These are phyloP conservation scores for Petroica traversi DNA, from an alignment of 2,113 vertebrate genomes.

Conservation along the genomic window DNA sequence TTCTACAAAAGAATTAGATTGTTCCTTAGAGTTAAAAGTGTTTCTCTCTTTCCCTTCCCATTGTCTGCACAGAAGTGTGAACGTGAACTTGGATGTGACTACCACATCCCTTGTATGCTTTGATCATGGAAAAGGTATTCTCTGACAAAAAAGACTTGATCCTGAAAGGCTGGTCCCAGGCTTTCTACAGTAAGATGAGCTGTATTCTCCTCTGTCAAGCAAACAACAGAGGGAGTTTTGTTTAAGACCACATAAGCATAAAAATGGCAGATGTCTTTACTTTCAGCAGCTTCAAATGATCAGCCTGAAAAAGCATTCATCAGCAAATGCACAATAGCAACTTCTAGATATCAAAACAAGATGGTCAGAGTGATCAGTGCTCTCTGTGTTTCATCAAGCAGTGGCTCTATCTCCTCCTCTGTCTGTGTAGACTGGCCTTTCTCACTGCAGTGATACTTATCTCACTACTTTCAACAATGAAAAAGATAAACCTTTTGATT, in stretches of 20 bases:
- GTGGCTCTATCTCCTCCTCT: conserved; percentile 56
- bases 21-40: not conserved
- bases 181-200: conserved; percentile 75
- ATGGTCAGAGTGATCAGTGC: conserved; percentile 68
- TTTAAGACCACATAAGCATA: conserved; percentile 74
- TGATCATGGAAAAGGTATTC: conserved; percentile 83
- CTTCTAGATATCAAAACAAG: conserved; percentile 75
- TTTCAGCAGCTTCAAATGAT: conserved; percentile 68
- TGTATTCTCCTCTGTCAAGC: conserved; percentile 77
- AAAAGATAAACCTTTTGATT: conserved; percentile 67
- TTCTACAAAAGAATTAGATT: not conserved
- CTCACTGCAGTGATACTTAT: conserved; percentile 60
- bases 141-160: conserved; percentile 67
- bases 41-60: not conserved
- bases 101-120: conserved; percentile 75
- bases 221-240: conserved; percentile 84
- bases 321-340: conserved; percentile 65
- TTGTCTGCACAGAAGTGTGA: not conserved
- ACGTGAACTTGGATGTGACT: conserved; percentile 74
- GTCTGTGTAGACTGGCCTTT: conserved; percentile 58
- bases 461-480: conserved; percentile 64
- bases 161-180: conserved; percentile 67
- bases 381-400: conserved; percentile 59
- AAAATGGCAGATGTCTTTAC: conserved; percentile 73
- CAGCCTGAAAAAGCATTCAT: conserved; percentile 61